Conservation (phyloP, 1,140 invertebrate species). For the Papilio polyxenes region DNA sequence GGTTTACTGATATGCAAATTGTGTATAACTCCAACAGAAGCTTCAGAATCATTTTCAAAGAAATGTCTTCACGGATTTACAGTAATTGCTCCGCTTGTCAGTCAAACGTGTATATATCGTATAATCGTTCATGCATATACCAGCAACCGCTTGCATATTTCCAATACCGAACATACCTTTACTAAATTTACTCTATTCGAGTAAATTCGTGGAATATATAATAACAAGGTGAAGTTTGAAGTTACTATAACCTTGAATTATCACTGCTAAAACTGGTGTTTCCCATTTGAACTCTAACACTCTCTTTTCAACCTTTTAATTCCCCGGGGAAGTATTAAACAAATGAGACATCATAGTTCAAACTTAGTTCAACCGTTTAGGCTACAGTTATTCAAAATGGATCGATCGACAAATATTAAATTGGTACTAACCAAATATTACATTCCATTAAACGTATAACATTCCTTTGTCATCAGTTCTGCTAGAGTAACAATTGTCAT, state of each 20-base stretch:
- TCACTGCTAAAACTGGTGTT: too few relatives aligned
- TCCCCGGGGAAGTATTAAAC: too few relatives aligned
- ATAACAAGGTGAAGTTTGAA: background rate
- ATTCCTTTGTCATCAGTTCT: too few relatives aligned
- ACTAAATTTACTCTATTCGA: background rate
- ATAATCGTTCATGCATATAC: background rate
- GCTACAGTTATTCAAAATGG: too few relatives aligned
- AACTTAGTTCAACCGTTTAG: too few relatives aligned
- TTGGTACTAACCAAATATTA: too few relatives aligned
- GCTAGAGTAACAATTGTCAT: background rate
- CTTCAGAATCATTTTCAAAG: background rate
- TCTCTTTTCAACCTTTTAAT: too few relatives aligned
- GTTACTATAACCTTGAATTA: background rate
- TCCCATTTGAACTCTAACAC: too few relatives aligned
- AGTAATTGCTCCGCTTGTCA: constrained; percentile 6
- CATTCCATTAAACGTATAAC: too few relatives aligned
- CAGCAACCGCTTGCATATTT: background rate
- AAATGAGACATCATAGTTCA: too few relatives aligned
- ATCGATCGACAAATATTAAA: too few relatives aligned
- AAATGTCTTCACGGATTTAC: background rate
- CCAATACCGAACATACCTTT: background rate
- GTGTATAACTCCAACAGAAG: background rate
- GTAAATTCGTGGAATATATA: background rate
- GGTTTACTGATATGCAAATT: background rate
- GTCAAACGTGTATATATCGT: background rate